Base-by-base conservation (phyloP, 2,888 invertebrate species). In the Aethes cnicana region DNA sequence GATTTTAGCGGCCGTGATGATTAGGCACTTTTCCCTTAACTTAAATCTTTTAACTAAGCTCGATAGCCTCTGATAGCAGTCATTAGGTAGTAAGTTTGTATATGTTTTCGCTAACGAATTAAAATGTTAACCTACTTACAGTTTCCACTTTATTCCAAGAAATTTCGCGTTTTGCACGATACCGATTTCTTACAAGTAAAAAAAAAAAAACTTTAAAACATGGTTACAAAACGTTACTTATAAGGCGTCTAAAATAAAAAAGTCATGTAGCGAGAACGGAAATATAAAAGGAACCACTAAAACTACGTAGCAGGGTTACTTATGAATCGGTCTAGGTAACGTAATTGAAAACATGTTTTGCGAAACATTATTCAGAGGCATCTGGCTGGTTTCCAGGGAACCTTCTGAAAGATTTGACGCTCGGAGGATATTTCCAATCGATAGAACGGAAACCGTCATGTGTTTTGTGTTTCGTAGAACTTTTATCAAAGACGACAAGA, bases 341-440 rank as follows among this genome's bases (percentile, higher is more conserved):
- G 28, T 39, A 52, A 52, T 52, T 52, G 52, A 52, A 52, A 52
- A 52, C 44, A 46, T 52, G 39, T 52, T 52, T 46, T 33, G 52
- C 26, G 33, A 52, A 52, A 52, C 52, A 46, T 52, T 52, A 52
- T 52, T 46, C 44, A 18, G 52, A 25, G 32, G 52, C 44, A 46
- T 52, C 44, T 52, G 52, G 52, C 52, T 25, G 32, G 9, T 39
- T 16, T 52, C 52, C 52, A 52, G 32, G 25, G 39, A 46, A 33
- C 39, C 37, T 25, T 23, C 36, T 46, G 52, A 32, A 46, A 14
- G 39, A 52, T 39, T 37, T 33, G 46, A 52, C 44, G 39, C 46
- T 46, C n/a, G 39, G 32, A 46, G 39, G 18, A 52, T 39, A 52
- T 52, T 44, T 46, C 32, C 44, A 37, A 23, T 46, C 39, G 20